Evolutionary conservation across 2,113 vertebrate genomes (phyloP).

Genomic region (Catharus fuscescens): DNA sequence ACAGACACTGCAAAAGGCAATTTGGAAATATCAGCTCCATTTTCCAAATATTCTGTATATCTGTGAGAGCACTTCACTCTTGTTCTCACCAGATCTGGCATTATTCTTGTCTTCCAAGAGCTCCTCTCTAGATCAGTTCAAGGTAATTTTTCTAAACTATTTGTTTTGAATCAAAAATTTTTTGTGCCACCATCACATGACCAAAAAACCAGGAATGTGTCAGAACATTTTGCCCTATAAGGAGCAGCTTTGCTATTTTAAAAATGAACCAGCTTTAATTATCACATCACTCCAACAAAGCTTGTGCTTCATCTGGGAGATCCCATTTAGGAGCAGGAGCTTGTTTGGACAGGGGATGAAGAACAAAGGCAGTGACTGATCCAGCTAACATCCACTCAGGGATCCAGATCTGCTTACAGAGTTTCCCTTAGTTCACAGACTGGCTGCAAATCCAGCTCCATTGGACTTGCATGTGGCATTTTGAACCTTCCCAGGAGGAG

Average conservation of each 20-base stretch:
- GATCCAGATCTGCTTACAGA: background rate
- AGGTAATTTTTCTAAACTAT: background rate
- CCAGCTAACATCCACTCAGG: background rate
- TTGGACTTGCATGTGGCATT: rapidly evolving
- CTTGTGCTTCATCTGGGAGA: background rate
- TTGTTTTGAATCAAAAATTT: background rate
- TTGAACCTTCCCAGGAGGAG: background rate
- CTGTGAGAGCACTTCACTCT: background rate
- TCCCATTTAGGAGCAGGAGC: background rate
- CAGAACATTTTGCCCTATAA: background rate
- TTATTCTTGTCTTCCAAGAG: background rate
- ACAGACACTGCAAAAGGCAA: background rate
- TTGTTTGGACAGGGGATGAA: background rate
- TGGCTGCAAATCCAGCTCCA: background rate
- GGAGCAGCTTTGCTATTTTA: background rate
- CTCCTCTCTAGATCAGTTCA: background rate
- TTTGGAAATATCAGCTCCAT: background rate
- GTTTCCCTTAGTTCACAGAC: background rate
- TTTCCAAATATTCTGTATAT: background rate
- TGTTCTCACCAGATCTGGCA: background rate
- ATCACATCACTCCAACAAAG: background rate
- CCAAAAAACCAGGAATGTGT: rapidly evolving
- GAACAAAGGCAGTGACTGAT: background rate
- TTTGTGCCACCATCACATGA: background rate
- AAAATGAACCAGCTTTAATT: background rate